Evolutionary conservation across 2,797 vertebrate species (phyloP).

Genomic region (Pipistrellus pipistrellus): DNA sequence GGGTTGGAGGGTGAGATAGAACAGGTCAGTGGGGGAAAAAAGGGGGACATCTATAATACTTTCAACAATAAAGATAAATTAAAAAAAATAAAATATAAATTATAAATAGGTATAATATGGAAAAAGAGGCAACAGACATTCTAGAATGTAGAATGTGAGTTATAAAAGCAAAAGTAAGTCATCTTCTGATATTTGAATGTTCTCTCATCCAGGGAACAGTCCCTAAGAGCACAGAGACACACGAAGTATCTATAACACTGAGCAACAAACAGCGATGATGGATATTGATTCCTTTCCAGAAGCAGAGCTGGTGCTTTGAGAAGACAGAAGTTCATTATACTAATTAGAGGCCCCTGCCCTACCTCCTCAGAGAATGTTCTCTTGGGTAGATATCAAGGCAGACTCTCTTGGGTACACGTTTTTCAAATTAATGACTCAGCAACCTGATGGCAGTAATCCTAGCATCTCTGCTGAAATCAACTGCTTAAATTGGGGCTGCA

Average conservation of each 20-base stretch:
- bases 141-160: slow-evolving; percentile 10
- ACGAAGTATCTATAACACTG: not conserved
- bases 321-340: slow-evolving; percentile 65
- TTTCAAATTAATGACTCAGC: slow-evolving; percentile 66
- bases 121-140: not conserved
- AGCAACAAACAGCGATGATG: slow-evolving; percentile 49
- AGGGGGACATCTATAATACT: too few relatives aligned
- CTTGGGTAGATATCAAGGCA: slow-evolving; percentile 54
- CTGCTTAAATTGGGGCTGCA: not conserved
- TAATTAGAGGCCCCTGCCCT: slow-evolving; percentile 64
- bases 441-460: slow-evolving; percentile 54
- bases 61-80: too few relatives aligned
- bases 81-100: not conserved
- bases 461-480: slow-evolving; percentile 41
- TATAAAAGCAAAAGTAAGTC: slow-evolving; percentile 2
- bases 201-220: not conserved
- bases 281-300: slow-evolving; percentile 63
- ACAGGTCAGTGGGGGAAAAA: too few relatives aligned
- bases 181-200: slow-evolving; percentile 33
- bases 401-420: not conserved
- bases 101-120: not conserved
- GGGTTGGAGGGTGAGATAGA: too few relatives aligned
- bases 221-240: slow-evolving; percentile 19
- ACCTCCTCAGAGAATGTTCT: slow-evolving; percentile 58
- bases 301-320: slow-evolving; percentile 51